Conservation (phyloP, 2,113 vertebrate genomes). For the Malurus alboscapulatus region DNA sequence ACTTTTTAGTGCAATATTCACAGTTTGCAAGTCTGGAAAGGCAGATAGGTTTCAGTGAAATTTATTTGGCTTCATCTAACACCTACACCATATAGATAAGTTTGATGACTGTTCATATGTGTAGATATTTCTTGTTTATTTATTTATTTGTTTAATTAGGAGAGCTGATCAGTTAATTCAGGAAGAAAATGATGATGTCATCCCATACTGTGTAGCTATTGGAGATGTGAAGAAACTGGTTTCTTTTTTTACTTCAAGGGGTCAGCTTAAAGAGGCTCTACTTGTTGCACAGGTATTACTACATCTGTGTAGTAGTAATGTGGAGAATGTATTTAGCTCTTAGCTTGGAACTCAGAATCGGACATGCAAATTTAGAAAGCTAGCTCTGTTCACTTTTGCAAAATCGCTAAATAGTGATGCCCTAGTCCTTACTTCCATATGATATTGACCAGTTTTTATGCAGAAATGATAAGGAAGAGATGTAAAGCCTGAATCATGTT, state of each 20-base stretch:
- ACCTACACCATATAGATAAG: not conserved
- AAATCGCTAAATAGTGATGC: not conserved
- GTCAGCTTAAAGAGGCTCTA: slow-evolving; percentile 91
- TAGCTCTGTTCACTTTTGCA: not conserved
- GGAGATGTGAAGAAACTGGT: slow-evolving; percentile 91
- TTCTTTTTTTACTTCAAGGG: slow-evolving; percentile 88
- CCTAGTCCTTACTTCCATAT: not conserved
- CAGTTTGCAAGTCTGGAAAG: not conserved
- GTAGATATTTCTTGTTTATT: not conserved
- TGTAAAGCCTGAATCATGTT: not conserved
- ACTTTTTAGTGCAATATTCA: not conserved
- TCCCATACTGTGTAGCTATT: slow-evolving; percentile 91
- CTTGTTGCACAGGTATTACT: slow-evolving; percentile 89
- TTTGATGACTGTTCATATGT: not conserved
- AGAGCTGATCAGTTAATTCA: slow-evolving; percentile 94
- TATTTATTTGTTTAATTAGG: slow-evolving; percentile 71
- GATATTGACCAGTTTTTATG: not conserved
- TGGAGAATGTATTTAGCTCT: not conserved
- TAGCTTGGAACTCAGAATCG: not conserved
- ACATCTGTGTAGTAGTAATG: too few species aligned
- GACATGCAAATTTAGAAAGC: not conserved
- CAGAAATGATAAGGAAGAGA: not conserved
- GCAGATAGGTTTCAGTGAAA: not conserved
- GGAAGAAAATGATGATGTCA: slow-evolving; percentile 92
- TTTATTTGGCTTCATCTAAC: not conserved